These are phyloP conservation scores for Podarcis muralis DNA, from an alignment of 2,113 vertebrate species.

Conservation along the genomic window DNA sequence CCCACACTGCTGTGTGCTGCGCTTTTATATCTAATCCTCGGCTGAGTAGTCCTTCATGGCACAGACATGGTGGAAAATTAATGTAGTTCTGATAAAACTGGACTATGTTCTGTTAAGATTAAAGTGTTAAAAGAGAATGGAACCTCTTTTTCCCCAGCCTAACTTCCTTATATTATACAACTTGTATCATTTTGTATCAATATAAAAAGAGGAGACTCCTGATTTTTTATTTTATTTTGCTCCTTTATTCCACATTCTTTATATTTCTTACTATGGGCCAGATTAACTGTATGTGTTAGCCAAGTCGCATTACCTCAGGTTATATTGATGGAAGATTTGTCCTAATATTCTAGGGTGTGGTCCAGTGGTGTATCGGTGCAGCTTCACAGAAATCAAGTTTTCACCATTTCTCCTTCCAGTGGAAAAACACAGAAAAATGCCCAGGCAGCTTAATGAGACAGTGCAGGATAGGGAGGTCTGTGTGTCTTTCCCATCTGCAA, in stretches of 20 bases:
- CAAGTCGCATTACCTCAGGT: neutral
- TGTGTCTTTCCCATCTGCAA: neutral
- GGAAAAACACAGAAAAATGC: neutral
- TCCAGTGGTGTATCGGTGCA: neutral
- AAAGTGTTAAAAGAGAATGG: conserved; percentile 1
- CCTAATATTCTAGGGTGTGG: neutral
- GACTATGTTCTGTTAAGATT: neutral
- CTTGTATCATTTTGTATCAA: neutral
- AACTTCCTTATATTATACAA: neutral
- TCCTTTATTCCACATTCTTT: neutral
- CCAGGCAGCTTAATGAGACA: neutral
- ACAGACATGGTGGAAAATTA: conserved; percentile 8
- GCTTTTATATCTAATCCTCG: conserved; percentile 19
- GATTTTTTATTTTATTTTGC: no score
- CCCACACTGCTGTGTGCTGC: conserved; percentile 15
- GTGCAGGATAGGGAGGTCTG: neutral
- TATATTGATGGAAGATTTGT: neutral
- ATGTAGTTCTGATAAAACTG: conserved; percentile 13
- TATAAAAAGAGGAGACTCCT: neutral
- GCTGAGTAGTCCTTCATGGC: conserved; percentile 10
- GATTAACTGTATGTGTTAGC: neutral
- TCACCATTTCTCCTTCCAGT: neutral
- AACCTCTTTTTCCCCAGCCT: neutral
- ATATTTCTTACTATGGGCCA: neutral
- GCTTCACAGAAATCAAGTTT: no score